phyloP scores from a whole-genome alignment of 2,888 invertebrate species.

The Julus scanicus region DNA sequence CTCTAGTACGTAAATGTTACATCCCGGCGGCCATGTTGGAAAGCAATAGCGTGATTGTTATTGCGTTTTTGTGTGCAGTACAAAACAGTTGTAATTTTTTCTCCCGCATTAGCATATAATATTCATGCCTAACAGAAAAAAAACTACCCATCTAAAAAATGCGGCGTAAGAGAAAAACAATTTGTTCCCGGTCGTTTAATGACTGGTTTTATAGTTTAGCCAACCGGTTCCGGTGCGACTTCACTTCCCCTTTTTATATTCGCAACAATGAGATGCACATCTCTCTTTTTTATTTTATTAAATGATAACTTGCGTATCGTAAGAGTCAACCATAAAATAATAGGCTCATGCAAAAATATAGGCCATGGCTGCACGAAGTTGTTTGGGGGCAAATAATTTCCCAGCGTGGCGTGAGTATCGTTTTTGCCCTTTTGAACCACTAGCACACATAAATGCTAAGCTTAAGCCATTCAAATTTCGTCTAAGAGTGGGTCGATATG shows the following conservation, averaged over 20 bases:
- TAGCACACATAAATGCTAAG: background rate
- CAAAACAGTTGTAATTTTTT: background rate
- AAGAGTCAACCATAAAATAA: background rate
- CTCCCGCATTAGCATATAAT: background rate
- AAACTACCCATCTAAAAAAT: background rate
- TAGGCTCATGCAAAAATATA: background rate
- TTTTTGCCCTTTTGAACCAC: slow-evolving; percentile 14
- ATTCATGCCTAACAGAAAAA: background rate
- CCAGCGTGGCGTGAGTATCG: background rate
- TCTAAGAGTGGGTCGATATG: background rate
- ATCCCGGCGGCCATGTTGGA: background rate
- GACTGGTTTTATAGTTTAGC: background rate
- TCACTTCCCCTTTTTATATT: slow-evolving; percentile 38
- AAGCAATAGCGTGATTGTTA: background rate
- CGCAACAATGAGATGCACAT: slow-evolving; percentile 28
- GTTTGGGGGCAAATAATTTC: slow-evolving; percentile 28
- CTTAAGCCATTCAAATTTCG: background rate
- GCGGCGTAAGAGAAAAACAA: background rate
- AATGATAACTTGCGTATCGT: slow-evolving; percentile 7
- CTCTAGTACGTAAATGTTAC: background rate
- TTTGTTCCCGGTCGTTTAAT: slow-evolving; percentile 36
- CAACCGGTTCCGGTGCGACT: slow-evolving; percentile 39
- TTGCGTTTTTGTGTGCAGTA: background rate
- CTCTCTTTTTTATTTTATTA: background rate
- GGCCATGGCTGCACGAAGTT: slow-evolving; percentile 10